These are phyloP conservation scores for Hydrozoanthus gracilis DNA, from an alignment of 92 coral and sea anemone species.

Conservation along the genomic window DNA sequence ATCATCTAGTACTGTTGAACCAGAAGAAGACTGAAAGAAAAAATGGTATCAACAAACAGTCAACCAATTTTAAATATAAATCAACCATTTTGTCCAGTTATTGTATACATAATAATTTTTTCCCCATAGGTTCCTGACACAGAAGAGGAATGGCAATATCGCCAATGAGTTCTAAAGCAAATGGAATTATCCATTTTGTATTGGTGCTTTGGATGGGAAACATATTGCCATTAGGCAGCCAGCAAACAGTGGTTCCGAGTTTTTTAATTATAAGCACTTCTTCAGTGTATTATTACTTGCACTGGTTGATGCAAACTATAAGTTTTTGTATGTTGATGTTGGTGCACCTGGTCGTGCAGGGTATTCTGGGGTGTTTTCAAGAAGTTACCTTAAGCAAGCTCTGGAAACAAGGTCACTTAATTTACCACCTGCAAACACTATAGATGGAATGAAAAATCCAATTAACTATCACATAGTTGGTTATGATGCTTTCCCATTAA, in stretches of 20 bases:
- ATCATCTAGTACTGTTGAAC: too few relatives aligned
- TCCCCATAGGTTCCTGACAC: too few relatives aligned
- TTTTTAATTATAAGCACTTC: conserved; percentile 51
- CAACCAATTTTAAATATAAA: too few relatives aligned
- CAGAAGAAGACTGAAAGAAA: too few relatives aligned
- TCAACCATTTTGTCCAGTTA: too few relatives aligned
- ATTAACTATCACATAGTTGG: conserved; percentile 26
- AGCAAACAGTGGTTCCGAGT: conserved; percentile 27
- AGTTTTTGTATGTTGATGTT: conserved; percentile 27
- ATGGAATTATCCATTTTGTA: conserved; percentile 52
- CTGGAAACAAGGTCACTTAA: neutral
- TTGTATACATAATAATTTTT: too few relatives aligned
- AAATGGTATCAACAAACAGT: too few relatives aligned
- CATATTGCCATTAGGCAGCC: conserved; percentile 36
- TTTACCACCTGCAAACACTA: conserved; percentile 26
- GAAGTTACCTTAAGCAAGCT: conserved; percentile 14
- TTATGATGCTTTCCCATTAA: conserved; percentile 39
- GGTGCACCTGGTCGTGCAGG: conserved; percentile 41
- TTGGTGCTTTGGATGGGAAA: conserved; percentile 37
- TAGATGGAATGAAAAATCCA: neutral
- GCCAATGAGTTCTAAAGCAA: conserved; percentile 18
- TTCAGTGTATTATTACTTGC: conserved; percentile 43
- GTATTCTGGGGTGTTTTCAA: conserved; percentile 33
- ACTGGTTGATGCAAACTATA: conserved; percentile 43
- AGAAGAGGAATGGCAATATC: conserved; percentile 19